Evolutionary conservation across 2,888 invertebrate genomes (phyloP), one percentile per base, ranked within the genome.

Genomic region (Lochmaea crataegi): DNA sequence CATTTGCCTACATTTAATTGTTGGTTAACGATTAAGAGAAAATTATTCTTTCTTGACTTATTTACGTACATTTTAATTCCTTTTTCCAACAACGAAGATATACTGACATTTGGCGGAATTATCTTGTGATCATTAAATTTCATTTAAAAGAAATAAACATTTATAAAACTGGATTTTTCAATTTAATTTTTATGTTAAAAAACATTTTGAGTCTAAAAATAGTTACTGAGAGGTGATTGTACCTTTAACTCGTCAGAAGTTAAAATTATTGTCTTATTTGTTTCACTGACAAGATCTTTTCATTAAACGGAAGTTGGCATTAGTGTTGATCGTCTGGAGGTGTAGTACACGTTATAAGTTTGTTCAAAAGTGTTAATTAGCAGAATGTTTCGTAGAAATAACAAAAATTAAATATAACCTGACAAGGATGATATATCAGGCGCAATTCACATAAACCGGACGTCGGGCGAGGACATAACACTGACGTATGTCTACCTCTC

Each of bases 171-270:
- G 11, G 32, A 38, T 26, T 26, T 57, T 22, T 7, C 16, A 22
- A 57, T 14, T 14, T 57, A 57, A 26, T 57, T 57, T 57, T 26
- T 11, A 16, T 57, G 57, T 57, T 57, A 12, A 57, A n/a, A 57
- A 57, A 57, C 22, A 57, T 60, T 14, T 38, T 7, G n/a, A 14
- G 32, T 32, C 10, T 60, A 60, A 60, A 60, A 60, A 60, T 60
- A 60, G 60, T 32, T 38, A 14, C 10, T 12, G 7, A 60, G 60
- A 60, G 60, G 60, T 60, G 32, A 60, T 38, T 60, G 60, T 60
- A 38, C 60, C 38, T 16, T n/a, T 38, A 26, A n/a, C 32, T n/a
- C n/a, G 38, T 60, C 14, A 60, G 9, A 32, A n/a, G n/a, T 38
- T 57, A 26, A 48, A 48, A n/a, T n/a, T n/a, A 22, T 57, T 3